These are phyloP conservation scores for Cryptotermes secundus DNA, from an alignment of 1,140 invertebrate genomes.

Conservation along the genomic window DNA sequence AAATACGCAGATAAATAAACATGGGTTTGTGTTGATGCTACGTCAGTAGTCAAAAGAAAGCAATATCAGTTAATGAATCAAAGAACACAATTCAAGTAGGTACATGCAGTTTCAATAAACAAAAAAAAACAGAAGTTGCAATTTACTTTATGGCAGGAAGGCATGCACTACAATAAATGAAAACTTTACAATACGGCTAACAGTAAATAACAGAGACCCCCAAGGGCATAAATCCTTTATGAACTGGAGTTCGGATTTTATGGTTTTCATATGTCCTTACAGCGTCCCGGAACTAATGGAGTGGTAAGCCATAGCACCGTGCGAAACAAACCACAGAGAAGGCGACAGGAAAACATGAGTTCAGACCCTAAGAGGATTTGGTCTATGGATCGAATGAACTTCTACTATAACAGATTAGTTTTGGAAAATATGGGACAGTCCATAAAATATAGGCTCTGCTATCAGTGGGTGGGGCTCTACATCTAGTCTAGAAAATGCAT, in stretches of 20 bases:
- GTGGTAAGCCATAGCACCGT: background rate
- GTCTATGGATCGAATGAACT: background rate
- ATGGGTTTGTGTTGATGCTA: too few relatives aligned
- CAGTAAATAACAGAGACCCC: background rate
- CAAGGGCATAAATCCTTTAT: background rate
- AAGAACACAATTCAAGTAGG: too few relatives aligned
- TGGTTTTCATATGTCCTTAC: background rate
- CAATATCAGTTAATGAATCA: too few relatives aligned
- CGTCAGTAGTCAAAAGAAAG: too few relatives aligned
- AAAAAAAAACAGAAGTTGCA: too few relatives aligned
- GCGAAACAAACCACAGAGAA: background rate
- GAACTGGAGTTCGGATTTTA: background rate
- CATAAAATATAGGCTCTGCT: background rate
- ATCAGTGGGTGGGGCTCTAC: background rate
- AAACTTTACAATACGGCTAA: background rate
- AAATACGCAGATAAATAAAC: too few relatives aligned
- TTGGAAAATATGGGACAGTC: background rate
- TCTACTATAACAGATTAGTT: background rate
- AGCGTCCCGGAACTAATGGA: background rate
- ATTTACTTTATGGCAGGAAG: background rate
- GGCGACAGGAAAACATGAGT: background rate
- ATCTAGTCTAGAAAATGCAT: background rate
- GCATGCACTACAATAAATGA: background rate
- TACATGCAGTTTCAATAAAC: too few relatives aligned
- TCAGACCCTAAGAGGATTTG: conserved; percentile 1